Conservation (phyloP, 1,140 invertebrate species). For the Bombus ignitus region DNA sequence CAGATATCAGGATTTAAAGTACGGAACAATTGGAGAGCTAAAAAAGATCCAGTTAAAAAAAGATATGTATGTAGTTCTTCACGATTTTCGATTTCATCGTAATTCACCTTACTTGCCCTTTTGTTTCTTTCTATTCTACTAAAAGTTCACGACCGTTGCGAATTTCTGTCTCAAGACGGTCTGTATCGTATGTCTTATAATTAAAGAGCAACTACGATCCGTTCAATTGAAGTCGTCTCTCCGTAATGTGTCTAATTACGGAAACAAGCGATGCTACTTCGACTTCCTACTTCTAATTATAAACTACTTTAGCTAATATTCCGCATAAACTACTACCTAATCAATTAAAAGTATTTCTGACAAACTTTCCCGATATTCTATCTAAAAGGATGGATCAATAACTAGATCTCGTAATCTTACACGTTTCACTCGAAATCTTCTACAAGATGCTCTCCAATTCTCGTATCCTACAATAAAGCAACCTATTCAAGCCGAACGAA, state of each 20-base stretch:
- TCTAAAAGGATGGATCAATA: neutral
- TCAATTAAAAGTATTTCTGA: neutral
- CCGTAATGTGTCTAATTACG: neutral
- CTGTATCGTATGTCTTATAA: neutral
- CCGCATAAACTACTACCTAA: neutral
- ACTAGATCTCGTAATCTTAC: neutral
- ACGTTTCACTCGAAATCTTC: neutral
- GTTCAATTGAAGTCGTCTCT: neutral
- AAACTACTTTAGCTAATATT: too few relatives aligned
- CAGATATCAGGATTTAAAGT: neutral
- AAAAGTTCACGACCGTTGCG: slow-evolving; percentile 12
- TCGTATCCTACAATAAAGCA: neutral
- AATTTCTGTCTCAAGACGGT: neutral
- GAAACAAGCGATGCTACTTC: neutral
- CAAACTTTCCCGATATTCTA: neutral
- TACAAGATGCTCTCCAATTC: too few relatives aligned
- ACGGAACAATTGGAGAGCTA: neutral
- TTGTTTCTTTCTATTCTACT: neutral
- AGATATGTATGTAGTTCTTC: neutral
- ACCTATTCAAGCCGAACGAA: slow-evolving; percentile 8
- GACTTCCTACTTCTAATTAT: too few relatives aligned
- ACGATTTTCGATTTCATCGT: neutral
- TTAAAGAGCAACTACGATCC: neutral
- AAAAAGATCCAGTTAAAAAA: neutral
- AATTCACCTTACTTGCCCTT: neutral